phyloP scores from a whole-genome alignment of 2,113 vertebrate species.

The Rhineura floridana region DNA sequence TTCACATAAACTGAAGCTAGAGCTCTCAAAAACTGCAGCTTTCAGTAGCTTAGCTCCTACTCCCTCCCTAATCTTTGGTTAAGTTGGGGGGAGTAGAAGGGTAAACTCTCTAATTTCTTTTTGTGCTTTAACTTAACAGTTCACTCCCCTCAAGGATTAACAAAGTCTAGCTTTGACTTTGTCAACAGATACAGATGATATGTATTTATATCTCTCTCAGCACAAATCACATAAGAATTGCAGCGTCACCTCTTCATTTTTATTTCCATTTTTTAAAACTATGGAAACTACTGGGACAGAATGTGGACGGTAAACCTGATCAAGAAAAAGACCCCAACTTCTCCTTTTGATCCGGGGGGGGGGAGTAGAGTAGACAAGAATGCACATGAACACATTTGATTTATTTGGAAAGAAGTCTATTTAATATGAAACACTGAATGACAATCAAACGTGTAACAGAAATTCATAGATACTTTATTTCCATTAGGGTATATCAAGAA shows the following conservation, averaged over 20 bases:
- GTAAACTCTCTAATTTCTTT: not conserved
- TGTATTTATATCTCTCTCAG: not conserved
- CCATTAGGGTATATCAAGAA: slow-evolving; percentile 81
- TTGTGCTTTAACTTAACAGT: not conserved
- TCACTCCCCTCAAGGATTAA: not conserved
- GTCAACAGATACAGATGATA: not conserved
- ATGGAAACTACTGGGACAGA: not conserved
- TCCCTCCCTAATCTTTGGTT: not conserved
- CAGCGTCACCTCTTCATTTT: not conserved
- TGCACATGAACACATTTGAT: slow-evolving; percentile 73
- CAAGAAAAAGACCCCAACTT: not conserved
- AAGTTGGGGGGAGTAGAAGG: not conserved
- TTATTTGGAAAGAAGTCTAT: slow-evolving; percentile 80
- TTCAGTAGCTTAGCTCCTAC: not conserved
- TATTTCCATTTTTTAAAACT: slow-evolving; percentile 1
- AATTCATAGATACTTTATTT: slow-evolving; percentile 86
- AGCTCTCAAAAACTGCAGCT: not conserved
- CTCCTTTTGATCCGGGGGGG: slow-evolving; percentile 49
- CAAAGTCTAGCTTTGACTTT: not conserved
- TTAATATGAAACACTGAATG: slow-evolving; percentile 80
- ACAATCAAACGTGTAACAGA: slow-evolving; percentile 83
- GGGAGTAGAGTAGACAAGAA: slow-evolving; percentile 68
- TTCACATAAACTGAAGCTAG: not conserved
- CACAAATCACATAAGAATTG: not conserved
- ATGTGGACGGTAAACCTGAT: not conserved